Conservation (phyloP, 1,140 invertebrate species). For the Dendrolimus kikuchii region DNA sequence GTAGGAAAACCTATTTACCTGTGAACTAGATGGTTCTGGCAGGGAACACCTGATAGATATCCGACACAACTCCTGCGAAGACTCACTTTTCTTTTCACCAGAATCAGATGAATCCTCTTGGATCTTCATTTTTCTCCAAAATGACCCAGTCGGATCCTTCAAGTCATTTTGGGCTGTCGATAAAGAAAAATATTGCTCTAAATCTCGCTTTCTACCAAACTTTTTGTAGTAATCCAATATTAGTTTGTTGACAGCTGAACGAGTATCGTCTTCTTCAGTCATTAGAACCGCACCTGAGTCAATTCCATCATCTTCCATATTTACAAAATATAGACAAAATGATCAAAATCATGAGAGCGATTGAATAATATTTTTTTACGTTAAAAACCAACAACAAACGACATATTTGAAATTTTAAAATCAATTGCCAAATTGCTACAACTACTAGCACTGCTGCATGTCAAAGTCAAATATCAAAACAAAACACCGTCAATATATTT, state of each 20-base stretch:
- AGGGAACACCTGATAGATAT: slow-evolving; percentile 56
- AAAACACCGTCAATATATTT: no score
- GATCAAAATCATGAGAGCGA: no score
- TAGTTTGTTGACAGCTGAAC: slow-evolving; percentile 43
- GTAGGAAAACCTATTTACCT: slow-evolving; percentile 22
- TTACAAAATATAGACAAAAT: slow-evolving; percentile 12
- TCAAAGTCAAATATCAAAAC: no score
- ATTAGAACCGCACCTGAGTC: slow-evolving; percentile 12
- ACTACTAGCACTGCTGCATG: no score
- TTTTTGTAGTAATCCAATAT: slow-evolving; percentile 66
- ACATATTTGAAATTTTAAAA: neutral
- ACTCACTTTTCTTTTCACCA: slow-evolving; percentile 47
- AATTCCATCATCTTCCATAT: slow-evolving; percentile 28
- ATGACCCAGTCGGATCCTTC: slow-evolving; percentile 42
- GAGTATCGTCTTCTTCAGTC: slow-evolving; percentile 19
- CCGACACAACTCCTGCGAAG: slow-evolving; percentile 54
- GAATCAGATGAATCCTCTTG: slow-evolving; percentile 57
- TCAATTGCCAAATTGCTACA: no score
- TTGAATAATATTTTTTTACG: slow-evolving; percentile 9
- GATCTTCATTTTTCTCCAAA: slow-evolving; percentile 61
- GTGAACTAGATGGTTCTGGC: slow-evolving; percentile 33
- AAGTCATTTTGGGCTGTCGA: slow-evolving; percentile 52
- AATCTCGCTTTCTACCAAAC: slow-evolving; percentile 60
- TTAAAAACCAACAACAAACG: slow-evolving; percentile 8
- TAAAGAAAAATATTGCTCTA: slow-evolving; percentile 64